Percentiles rank a stretch among this genome's conserved stretches.
These are phyloP conservation scores for Mya arenaria DNA, from an alignment of 1,140 invertebrate species.

Conservation along the genomic window DNA sequence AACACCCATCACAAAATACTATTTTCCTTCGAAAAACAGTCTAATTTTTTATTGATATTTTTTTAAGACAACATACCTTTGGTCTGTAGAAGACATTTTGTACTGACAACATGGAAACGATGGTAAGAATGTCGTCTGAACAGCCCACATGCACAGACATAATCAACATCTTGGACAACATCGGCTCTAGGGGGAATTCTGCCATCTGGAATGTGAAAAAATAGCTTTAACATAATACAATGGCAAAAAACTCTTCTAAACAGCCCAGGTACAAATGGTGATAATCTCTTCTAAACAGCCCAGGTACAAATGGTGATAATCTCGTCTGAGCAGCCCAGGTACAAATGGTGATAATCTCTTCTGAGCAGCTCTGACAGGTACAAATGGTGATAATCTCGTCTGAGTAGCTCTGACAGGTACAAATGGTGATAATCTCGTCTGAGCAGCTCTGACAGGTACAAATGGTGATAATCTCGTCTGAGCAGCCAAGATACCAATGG, in stretches of 20 bases:
- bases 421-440: too few relatives aligned
- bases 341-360: too few relatives aligned
- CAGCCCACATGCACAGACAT: conserved; percentile 99
- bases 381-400: too few relatives aligned
- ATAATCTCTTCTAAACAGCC: not conserved
- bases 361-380: too few relatives aligned
- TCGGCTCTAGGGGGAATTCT: conserved; percentile 99
- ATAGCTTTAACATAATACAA: not conserved
- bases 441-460: too few relatives aligned
- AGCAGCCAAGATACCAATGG: too few relatives aligned
- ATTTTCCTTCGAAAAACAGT: too few relatives aligned
- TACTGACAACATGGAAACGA: conserved; percentile 99
- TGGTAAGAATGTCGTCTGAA: conserved; percentile 98
- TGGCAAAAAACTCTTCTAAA: not conserved
- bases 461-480: too few relatives aligned
- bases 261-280: too few relatives aligned
- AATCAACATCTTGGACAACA: conserved; percentile 99
- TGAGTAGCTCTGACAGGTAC: too few relatives aligned
- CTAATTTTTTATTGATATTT: too few relatives aligned
- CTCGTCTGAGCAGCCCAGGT: not conserved
- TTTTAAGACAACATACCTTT: conserved; percentile 82
- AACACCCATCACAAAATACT: too few relatives aligned
- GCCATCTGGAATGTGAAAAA: conserved; percentile 91
- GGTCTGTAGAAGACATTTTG: conserved; percentile 99
- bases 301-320: not conserved